Evolutionary conservation across 2,888 invertebrate species (phyloP).

Genomic region (Ochropacha duplaris): DNA sequence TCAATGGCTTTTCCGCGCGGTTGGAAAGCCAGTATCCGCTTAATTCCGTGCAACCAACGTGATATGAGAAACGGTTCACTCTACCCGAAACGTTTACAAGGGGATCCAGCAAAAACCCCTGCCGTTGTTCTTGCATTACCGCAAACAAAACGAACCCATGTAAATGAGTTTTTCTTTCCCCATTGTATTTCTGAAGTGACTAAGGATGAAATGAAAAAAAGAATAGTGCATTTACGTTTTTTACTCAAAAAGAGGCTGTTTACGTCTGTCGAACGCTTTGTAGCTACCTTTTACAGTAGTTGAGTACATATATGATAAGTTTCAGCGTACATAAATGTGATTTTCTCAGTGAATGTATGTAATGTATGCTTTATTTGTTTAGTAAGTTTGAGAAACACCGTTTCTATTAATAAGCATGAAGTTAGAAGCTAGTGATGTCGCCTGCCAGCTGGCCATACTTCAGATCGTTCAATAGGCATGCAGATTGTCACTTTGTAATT

Average conservation of each 20-base stretch:
- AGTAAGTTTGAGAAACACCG: neutral
- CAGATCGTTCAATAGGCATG: constrained; percentile 28
- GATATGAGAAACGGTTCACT: constrained; percentile 47
- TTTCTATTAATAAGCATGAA: constrained; percentile 11
- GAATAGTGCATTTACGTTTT: constrained; percentile 16
- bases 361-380: neutral
- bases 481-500: constrained; percentile 59
- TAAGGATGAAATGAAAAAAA: constrained; percentile 23
- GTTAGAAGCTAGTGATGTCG: constrained; percentile 24
- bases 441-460: constrained; percentile 24
- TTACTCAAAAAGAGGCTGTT: constrained; percentile 6
- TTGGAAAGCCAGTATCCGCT: constrained; percentile 42
- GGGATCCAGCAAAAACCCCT: constrained; percentile 46
- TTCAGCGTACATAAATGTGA: neutral
- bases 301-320: neutral
- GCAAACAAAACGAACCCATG: constrained; percentile 55
- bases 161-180: constrained; percentile 54
- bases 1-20: constrained; percentile 52
- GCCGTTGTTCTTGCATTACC: constrained; percentile 65
- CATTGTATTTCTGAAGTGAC: constrained; percentile 44
- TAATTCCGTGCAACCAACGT: constrained; percentile 47
- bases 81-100: constrained; percentile 55
- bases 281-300: neutral
- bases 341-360: neutral
- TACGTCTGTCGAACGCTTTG: neutral